Base-by-base conservation (phyloP, 1,140 invertebrate species). In the Phortica variegata region DNA sequence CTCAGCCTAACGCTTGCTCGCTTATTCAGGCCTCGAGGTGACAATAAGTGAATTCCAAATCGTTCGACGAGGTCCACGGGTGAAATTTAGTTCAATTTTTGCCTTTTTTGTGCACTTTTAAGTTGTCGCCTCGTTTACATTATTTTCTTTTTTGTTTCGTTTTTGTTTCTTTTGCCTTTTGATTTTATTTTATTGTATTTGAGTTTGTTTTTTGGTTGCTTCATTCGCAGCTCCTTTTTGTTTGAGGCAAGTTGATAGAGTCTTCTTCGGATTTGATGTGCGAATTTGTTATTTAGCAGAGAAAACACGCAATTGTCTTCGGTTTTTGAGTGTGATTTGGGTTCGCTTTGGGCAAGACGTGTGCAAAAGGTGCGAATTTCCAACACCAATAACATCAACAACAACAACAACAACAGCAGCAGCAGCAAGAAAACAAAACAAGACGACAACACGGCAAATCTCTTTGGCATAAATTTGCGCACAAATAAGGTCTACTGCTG, bases 241-340 rank as follows among this genome's bases (percentile, higher is more conserved):
- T 46, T 46, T 43, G 20, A 20, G 21, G 13, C 36, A 34, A 20
- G 18, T 38, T 47, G 53, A 45, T 58, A 47, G 52, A 55, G 52
- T 65, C 58, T 59, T 58, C 49, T 73, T 72, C 55, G 65, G 60
- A 65, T 73, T 72, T 73, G 70, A 73, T 73, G 70, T 69, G 70
- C 62, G 70, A 73, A 73, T 73, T 70, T 73, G 70, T 73, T 73
- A 68, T 60, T 70, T 70, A 70, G 52, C 56, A 41, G 32, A 41
- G 58, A 49, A 52, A 61, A 57, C 62, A 72, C 49, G 60, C 62
- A 65, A 63, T 62, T 65, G 61, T 65, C 50, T 56, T 45, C 59
- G 42, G 23, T 49, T 38, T 47, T 15, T 12, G 41, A 56, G 58
- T 65, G 58, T 52, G 56, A 50, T 54, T 57, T 57, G 54, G 23